These are phyloP conservation scores for Corydoras sp. DNA, from an alignment of 2,113 vertebrate species.

Conservation along the genomic window DNA sequence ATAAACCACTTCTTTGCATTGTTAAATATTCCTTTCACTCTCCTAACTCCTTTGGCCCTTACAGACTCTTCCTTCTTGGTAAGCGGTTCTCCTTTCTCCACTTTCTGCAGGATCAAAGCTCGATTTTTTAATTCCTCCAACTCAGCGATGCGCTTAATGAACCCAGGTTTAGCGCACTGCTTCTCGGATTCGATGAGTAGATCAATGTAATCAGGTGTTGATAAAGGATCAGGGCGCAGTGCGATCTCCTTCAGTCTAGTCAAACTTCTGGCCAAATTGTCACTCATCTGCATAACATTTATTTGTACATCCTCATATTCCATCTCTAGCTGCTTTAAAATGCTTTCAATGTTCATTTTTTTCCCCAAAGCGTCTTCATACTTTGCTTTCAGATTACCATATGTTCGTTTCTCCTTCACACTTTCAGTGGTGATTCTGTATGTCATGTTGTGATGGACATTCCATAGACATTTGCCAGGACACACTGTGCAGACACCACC, in stretches of 20 bases:
- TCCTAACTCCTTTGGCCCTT: not conserved
- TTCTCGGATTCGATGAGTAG: conserved; percentile 36
- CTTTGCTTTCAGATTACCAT: conserved; percentile 26
- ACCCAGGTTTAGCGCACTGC: conserved; percentile 26
- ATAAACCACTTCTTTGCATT: not conserved
- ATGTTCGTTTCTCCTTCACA: conserved; percentile 21
- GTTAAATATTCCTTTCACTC: not conserved
- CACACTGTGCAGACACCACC: conserved; percentile 28
- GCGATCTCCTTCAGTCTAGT: conserved; percentile 35
- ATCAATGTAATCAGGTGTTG: conserved; percentile 38
- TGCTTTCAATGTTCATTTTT: conserved; percentile 21
- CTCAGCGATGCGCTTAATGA: conserved; percentile 17
- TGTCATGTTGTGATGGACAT: conserved; percentile 11
- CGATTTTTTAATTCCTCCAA: conserved; percentile 13
- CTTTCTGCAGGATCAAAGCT: conserved; percentile 27
- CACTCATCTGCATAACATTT: not conserved
- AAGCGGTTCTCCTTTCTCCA: conserved; percentile 7
- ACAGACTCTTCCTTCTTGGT: not conserved
- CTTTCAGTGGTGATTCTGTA: not conserved
- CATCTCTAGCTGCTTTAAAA: not conserved
- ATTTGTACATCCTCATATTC: conserved; percentile 16
- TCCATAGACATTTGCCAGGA: conserved; percentile 25
- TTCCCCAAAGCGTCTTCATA: conserved; percentile 32
- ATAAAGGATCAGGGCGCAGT: conserved; percentile 31
- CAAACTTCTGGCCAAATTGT: not conserved